These are phyloP conservation scores for Coryphaenoides rupestris DNA, from an alignment of 2,113 vertebrate genomes.

Conservation along the genomic window DNA sequence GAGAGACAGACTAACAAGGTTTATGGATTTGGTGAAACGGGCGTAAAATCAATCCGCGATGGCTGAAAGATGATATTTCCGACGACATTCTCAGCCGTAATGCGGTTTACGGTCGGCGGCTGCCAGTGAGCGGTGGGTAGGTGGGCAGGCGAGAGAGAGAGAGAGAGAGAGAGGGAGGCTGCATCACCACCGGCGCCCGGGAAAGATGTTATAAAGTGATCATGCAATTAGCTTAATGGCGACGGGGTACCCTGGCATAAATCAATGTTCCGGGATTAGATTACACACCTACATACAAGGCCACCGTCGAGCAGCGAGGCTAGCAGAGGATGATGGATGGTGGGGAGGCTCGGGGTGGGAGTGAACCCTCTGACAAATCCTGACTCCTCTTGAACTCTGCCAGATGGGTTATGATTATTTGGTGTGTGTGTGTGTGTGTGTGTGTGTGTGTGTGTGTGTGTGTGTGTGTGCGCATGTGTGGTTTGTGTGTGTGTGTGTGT, in stretches of 20 bases:
- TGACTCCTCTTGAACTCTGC: not conserved
- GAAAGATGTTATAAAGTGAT: constrained; percentile 75
- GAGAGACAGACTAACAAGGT: constrained; percentile 61
- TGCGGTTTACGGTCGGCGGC: constrained; percentile 55
- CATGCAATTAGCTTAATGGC: constrained; percentile 77
- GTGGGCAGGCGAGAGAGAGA: constrained; percentile 7
- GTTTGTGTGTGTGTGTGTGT: constrained; percentile 1
- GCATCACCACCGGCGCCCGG: constrained; percentile 56
- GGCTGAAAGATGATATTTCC: constrained; percentile 66
- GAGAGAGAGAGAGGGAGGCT: too few relatives aligned
- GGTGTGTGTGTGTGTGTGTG: not conserved
- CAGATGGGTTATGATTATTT: not conserved
- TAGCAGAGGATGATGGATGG: constrained; percentile 23
- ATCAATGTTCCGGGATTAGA: constrained; percentile 72
- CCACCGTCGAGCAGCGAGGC: constrained; percentile 35
- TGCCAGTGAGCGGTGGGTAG: constrained; percentile 30
- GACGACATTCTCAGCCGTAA: constrained; percentile 61
- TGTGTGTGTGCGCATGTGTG: not conserved
- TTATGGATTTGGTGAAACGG: constrained; percentile 56
- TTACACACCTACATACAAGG: constrained; percentile 47
- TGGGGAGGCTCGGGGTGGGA: constrained; percentile 16
- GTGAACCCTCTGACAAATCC: not conserved
- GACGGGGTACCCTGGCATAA: constrained; percentile 67
- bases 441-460: not conserved
- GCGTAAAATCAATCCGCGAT: constrained; percentile 65